Evolutionary conservation across 2,888 invertebrate species (phyloP).

Genomic region (Drosophila mimica): DNA sequence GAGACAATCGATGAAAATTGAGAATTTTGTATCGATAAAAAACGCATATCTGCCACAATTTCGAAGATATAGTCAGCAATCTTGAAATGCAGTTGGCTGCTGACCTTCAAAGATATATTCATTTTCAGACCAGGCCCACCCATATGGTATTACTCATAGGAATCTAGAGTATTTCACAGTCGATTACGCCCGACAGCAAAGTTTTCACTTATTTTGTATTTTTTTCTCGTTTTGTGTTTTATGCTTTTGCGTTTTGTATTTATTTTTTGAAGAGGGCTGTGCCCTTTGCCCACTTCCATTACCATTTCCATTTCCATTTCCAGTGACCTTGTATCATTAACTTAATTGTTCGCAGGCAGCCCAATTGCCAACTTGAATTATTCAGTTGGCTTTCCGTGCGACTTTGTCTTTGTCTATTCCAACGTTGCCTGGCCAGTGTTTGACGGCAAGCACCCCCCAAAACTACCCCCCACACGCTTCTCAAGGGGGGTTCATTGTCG

Average conservation of each 20-base stretch:
- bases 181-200: background rate
- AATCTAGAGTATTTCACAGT: background rate
- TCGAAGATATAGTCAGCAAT: background rate
- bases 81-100: background rate
- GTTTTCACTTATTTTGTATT: background rate
- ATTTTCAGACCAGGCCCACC: background rate
- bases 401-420: slow-evolving; percentile 52
- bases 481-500: slow-evolving; percentile 19
- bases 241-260: slow-evolving; percentile 6
- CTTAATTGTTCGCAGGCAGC: slow-evolving; percentile 73
- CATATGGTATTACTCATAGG: background rate
- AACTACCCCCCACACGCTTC: background rate
- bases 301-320: slow-evolving; percentile 20
- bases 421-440: slow-evolving; percentile 41
- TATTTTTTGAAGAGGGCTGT: slow-evolving; percentile 17
- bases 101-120: background rate
- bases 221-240: slow-evolving; percentile 4
- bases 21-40: background rate
- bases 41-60: background rate
- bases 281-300: slow-evolving; percentile 45
- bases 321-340: slow-evolving; percentile 82
- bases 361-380: slow-evolving; percentile 79
- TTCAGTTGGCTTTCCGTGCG: slow-evolving; percentile 63
- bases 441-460: slow-evolving; percentile 36
- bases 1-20: background rate